Conservation (phyloP, 2,113 vertebrate species). For the Neoarius graeffei region DNA sequence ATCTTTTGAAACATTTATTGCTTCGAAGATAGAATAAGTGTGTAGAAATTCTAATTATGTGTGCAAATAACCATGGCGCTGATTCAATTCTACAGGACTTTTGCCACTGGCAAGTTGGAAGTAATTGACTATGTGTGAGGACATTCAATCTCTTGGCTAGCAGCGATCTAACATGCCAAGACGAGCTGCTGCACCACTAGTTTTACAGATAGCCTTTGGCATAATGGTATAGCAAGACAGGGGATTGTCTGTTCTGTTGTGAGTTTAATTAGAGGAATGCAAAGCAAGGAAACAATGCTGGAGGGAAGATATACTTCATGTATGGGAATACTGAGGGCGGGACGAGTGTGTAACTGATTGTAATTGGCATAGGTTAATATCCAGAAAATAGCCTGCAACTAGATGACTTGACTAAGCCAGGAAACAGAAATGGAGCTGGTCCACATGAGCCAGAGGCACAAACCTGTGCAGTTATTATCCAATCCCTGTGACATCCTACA, state of each 20-base stretch:
- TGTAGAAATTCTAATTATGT: constrained; percentile 43
- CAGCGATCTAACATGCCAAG: constrained; percentile 27
- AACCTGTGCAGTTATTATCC: constrained; percentile 47
- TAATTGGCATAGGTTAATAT: constrained; percentile 47
- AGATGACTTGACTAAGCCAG: constrained; percentile 32
- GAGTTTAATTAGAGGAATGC: constrained; percentile 49
- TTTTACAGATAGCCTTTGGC: constrained; percentile 49
- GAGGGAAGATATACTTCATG: constrained; percentile 24
- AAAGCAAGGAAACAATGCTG: constrained; percentile 21
- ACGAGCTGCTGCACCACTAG: constrained; percentile 38
- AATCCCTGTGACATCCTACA: constrained; percentile 42
- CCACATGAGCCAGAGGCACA: constrained; percentile 41
- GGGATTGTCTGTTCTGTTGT: constrained; percentile 39
- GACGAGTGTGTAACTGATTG: constrained; percentile 37
- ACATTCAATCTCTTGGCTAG: constrained; percentile 38
- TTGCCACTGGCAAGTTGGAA: constrained; percentile 43
- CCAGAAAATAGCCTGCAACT: constrained; percentile 34
- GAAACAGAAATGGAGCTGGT: constrained; percentile 28
- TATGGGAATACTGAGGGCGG: constrained; percentile 2
- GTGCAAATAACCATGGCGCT: constrained; percentile 38
- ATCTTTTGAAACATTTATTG: constrained; percentile 41
- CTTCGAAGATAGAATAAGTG: constrained; percentile 20
- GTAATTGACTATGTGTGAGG: constrained; percentile 40
- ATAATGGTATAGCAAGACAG: constrained; percentile 25
- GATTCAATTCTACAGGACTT: constrained; percentile 30